A percentile compares a stretch with the other conserved stretches of the same genome.
Evolutionary conservation across 2,888 invertebrate species (phyloP).

Genomic region (Drosophila subquinaria): DNA sequence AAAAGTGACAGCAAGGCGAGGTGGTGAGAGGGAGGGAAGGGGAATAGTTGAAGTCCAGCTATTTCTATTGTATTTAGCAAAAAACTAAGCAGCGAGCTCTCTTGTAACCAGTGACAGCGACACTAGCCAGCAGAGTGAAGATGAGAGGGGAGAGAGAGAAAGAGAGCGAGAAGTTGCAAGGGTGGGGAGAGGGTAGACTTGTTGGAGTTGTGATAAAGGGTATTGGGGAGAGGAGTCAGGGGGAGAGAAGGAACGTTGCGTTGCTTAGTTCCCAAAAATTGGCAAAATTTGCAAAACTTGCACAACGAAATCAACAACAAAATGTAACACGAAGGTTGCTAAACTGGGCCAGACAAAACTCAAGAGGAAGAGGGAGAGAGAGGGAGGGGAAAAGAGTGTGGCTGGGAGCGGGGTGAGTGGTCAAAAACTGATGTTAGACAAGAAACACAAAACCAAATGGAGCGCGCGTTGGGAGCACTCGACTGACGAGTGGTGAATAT

Average conservation of each 20-base stretch:
- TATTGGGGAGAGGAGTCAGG: too few species aligned
- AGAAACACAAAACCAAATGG: constrained; percentile 62
- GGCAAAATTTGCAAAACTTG: constrained; percentile 53
- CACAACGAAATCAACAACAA: constrained; percentile 49
- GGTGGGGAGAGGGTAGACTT: neutral
- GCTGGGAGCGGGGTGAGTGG: constrained; percentile 1
- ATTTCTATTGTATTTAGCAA: constrained; percentile 61
- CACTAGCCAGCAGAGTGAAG: neutral
- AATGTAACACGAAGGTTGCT: constrained; percentile 32
- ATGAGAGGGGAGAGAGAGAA: neutral
- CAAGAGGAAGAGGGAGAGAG: neutral
- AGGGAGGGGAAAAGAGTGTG: too few species aligned
- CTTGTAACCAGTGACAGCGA: constrained; percentile 44
- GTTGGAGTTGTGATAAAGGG: neutral
- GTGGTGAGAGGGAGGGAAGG: neutral
- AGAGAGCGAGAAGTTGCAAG: too few species aligned
- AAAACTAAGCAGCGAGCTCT: constrained; percentile 42
- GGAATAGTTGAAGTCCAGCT: constrained; percentile 28
- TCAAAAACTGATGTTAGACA: constrained; percentile 55
- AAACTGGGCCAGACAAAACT: constrained; percentile 3
- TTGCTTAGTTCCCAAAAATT: constrained; percentile 47
- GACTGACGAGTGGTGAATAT: neutral
- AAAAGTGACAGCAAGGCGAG: constrained; percentile 51
- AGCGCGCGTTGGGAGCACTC: constrained; percentile 22
- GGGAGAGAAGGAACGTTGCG: neutral